Base-by-base conservation (phyloP, 2,113 vertebrate genomes). In the Sitta europaea region DNA sequence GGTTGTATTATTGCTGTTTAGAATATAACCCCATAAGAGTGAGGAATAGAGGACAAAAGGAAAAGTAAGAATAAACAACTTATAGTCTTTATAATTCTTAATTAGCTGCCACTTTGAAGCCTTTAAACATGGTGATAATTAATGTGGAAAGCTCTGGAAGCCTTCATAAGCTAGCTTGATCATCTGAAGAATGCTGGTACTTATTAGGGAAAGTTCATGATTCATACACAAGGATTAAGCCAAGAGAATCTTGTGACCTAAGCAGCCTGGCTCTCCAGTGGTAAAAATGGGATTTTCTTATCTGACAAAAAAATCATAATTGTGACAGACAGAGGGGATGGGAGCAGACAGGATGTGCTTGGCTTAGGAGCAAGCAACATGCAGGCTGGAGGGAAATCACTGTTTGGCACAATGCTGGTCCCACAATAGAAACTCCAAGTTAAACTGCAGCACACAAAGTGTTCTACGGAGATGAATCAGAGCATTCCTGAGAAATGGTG, bases 151-250 rank as follows among this genome's bases (percentile, higher is more conserved):
- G 88, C 88, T 88, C 85, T 97, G 78, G 94, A 93, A 95, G 66
- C 93, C 82, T 77, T 83, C 18, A 8, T 90, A 95, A 96, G 75
- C 90, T 88, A 66, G 72, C 85, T 45, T 94, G 92, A 94, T 96
- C 94, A 95, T 95, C 78, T 96, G 88, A 96, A 94, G 92, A 97
- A 97, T 96, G 96, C 92, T 59, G 33, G 85, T 79, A 96, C 93
- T 88, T 95, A 93, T 92, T 94, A 96, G 93, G 94, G 88, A 94
- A 96, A 96, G 92, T 95, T 96, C 92, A 83, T 96, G 96, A 96
- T 94, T 96, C 93, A 95, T 96, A 88, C 12, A 2, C 24, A 58
- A 83, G 78, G 71, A 88, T 77, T 90, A 92, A 94, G 94, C 93
- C 90, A 96, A 96, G 67, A 85, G 92, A 96, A 95, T 94, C 93